Percentiles rank a stretch among this genome's conserved stretches.
Conservation (phyloP, 2,797 vertebrate species). For the Sternotherus odoratus region DNA sequence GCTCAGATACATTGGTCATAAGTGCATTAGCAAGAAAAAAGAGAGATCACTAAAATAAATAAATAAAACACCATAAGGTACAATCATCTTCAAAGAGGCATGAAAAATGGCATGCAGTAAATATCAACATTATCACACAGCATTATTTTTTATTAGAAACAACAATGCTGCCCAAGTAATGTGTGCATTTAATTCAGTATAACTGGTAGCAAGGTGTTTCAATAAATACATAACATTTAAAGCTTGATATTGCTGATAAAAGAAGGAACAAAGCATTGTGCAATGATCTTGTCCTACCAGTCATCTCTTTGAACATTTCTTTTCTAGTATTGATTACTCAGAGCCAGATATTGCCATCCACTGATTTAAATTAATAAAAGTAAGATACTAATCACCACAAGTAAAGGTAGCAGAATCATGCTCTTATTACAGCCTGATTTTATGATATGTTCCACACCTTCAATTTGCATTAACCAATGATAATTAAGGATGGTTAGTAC, state of each 20-base stretch:
- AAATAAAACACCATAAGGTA: not conserved
- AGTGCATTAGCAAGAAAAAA: not conserved
- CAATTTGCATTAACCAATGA: not conserved
- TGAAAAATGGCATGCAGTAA: not conserved
- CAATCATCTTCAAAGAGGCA: not conserved
- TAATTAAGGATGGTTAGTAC: not conserved
- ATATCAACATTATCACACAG: not conserved
- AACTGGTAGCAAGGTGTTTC: rapidly evolving
- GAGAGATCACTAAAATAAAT: not conserved
- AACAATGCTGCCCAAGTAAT: not conserved
- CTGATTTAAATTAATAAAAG: conserved; percentile 1
- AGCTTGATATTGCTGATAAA: not conserved
- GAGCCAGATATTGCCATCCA: not conserved
- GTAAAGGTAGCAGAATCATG: conserved; percentile 1
- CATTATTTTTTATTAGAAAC: not conserved
- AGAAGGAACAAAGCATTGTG: not conserved
- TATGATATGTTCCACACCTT: not conserved
- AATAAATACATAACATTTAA: not conserved
- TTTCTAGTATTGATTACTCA: not conserved
- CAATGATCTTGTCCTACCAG: not conserved
- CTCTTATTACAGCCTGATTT: not conserved
- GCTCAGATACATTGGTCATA: not conserved
- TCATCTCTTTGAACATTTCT: not conserved
- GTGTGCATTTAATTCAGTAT: not conserved
- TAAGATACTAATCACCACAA: conserved; percentile 19